phyloP scores from a whole-genome alignment of 2,888 invertebrate genomes.

The Hydriomena furcata region DNA sequence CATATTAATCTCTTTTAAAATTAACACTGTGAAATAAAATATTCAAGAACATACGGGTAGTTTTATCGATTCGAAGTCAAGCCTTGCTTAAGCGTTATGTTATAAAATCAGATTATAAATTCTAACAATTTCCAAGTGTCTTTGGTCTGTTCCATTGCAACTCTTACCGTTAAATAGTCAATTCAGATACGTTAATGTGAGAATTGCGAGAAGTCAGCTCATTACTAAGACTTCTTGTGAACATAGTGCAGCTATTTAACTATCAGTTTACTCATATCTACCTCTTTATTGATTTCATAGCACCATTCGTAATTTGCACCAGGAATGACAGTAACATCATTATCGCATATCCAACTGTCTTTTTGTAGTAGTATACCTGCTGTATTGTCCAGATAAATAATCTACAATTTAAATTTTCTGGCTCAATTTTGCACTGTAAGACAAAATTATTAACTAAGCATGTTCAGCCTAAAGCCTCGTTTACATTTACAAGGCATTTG shows the following conservation, averaged over 20 bases:
- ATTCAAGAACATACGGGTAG: too few relatives aligned
- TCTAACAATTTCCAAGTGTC: slow-evolving; percentile 12
- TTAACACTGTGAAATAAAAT: too few relatives aligned
- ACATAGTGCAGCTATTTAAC: slow-evolving; percentile 30
- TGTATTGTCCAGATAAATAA: slow-evolving; percentile 8
- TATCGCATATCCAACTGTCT: too few relatives aligned
- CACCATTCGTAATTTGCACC: too few relatives aligned
- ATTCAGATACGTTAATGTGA: slow-evolving; percentile 35
- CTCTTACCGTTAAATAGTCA: slow-evolving; percentile 29
- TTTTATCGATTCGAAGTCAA: too few relatives aligned
- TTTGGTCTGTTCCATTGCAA: slow-evolving; percentile 17
- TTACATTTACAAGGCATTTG: slow-evolving; percentile 40
- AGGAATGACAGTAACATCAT: not conserved
- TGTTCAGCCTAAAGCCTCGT: slow-evolving; percentile 33
- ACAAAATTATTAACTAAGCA: slow-evolving; percentile 28
- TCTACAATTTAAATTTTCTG: slow-evolving; percentile 5
- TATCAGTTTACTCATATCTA: slow-evolving; percentile 21
- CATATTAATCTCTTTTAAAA: too few relatives aligned
- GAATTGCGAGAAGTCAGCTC: slow-evolving; percentile 38
- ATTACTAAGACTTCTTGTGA: slow-evolving; percentile 33
- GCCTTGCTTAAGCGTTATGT: not conserved
- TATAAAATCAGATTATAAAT: slow-evolving; percentile 12
- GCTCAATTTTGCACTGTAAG: slow-evolving; percentile 11
- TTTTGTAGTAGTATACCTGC: too few relatives aligned
- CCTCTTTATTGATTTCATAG: slow-evolving; percentile 8